Evolutionary conservation across 1,140 invertebrate species (phyloP).

Genomic region (Caenorhabditis tropicalis): DNA sequence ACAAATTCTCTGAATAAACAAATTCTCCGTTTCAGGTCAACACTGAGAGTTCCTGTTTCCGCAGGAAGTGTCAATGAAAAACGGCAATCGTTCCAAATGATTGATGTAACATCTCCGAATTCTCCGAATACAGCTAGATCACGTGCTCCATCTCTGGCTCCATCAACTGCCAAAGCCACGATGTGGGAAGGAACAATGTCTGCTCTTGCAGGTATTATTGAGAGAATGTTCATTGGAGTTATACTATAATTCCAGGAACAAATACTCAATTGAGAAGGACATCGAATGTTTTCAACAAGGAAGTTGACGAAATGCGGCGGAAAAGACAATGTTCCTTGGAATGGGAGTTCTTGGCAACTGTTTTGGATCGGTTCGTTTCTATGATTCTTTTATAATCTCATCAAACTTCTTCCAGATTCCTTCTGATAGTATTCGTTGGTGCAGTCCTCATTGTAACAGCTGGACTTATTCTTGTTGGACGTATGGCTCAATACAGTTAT

Average conservation of each 20-base stretch:
- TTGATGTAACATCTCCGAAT: slow-evolving; percentile 61
- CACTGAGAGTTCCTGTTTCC: neutral
- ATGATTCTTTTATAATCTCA: neutral
- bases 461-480: slow-evolving; percentile 68
- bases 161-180: slow-evolving; percentile 23
- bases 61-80: slow-evolving; percentile 30
- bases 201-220: slow-evolving; percentile 49
- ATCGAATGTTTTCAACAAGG: slow-evolving; percentile 46
- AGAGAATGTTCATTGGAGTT: neutral
- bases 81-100: slow-evolving; percentile 62
- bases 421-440: slow-evolving; percentile 64
- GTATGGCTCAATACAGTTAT: slow-evolving; percentile 67
- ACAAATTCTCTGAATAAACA: neutral
- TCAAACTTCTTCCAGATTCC: slow-evolving; percentile 52
- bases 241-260: neutral
- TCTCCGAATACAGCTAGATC: slow-evolving; percentile 54
- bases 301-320: slow-evolving; percentile 47
- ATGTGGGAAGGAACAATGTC: slow-evolving; percentile 64
- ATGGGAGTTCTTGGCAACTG: slow-evolving; percentile 71
- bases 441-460: slow-evolving; percentile 66
- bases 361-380: slow-evolving; percentile 61
- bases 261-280: slow-evolving; percentile 30
- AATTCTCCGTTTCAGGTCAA: slow-evolving; percentile 36
- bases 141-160: slow-evolving; percentile 54
- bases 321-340: slow-evolving; percentile 69